A percentile compares a stretch with the other conserved stretches of the same genome.
Conservation (phyloP, 2,888 invertebrate genomes). For the Parascotia fuliginaria region DNA sequence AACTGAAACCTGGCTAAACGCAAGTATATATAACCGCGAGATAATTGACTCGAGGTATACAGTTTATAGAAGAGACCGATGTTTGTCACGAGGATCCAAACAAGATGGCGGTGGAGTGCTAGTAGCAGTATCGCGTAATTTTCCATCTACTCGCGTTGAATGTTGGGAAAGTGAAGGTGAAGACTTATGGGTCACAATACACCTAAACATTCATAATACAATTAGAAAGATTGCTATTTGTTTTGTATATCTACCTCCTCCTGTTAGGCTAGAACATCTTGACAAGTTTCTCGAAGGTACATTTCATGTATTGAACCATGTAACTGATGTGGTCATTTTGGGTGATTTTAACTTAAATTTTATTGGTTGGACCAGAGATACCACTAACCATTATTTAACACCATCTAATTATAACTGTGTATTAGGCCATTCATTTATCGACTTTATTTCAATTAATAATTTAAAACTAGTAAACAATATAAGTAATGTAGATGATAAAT, state of each 20-base stretch:
- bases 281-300: background rate
- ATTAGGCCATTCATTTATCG: conserved; percentile 1
- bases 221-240: conserved; percentile 3
- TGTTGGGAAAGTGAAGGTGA: conserved; percentile 12
- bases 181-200: conserved; percentile 5
- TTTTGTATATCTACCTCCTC: conserved; percentile 7
- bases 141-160: conserved; percentile 7
- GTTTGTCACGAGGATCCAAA: conserved; percentile 10
- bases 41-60: conserved; percentile 28
- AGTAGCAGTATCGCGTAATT: conserved; percentile 17
- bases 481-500: background rate
- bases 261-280: background rate
- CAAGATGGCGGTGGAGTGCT: conserved; percentile 31
- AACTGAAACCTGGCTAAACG: conserved; percentile 36
- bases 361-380: conserved; percentile 1
- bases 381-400: background rate
- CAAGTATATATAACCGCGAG: conserved; percentile 19
- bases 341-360: background rate
- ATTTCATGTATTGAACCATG: background rate
- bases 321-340: background rate
- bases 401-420: conserved; percentile 5
- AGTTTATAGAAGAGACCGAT: conserved; percentile 30
- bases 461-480: conserved; percentile 1
- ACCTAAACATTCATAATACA: background rate
- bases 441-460: background rate